Percentiles rank a stretch among this genome's conserved stretches.
Conservation (phyloP, 2,113 vertebrate species). For the Perca fluviatilis region DNA sequence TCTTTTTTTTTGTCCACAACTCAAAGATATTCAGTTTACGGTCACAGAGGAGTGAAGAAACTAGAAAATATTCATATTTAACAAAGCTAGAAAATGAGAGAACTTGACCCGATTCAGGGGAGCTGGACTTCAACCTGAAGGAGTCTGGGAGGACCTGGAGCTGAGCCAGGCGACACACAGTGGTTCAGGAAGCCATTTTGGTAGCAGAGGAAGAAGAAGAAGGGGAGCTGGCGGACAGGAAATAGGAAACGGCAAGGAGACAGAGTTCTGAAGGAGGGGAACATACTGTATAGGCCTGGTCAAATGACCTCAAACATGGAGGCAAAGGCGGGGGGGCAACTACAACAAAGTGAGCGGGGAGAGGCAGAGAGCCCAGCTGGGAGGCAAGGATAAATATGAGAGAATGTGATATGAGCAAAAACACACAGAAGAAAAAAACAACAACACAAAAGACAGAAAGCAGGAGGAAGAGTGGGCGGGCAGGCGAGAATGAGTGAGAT, state of each 20-base stretch:
- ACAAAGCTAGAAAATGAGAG: too few relatives aligned
- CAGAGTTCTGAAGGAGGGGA: slow-evolving; percentile 73
- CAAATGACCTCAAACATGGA: slow-evolving; percentile 37
- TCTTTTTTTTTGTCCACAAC: too few relatives aligned
- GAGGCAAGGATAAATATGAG: slow-evolving; percentile 17
- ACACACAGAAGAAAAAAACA: background rate
- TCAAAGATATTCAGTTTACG: too few relatives aligned
- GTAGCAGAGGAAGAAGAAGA: slow-evolving; percentile 78
- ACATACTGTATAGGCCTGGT: slow-evolving; percentile 2
- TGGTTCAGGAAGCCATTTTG: slow-evolving; percentile 36
- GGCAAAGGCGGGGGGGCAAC: background rate
- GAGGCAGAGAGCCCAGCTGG: slow-evolving; percentile 28
- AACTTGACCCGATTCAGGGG: background rate
- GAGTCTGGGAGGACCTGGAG: slow-evolving; percentile 42
- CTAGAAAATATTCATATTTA: too few relatives aligned
- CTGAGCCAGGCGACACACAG: slow-evolving; percentile 65
- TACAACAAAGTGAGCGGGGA: slow-evolving; percentile 38
- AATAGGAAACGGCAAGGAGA: slow-evolving; percentile 77
- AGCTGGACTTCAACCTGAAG: background rate
- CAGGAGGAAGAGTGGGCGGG: slow-evolving; percentile 13
- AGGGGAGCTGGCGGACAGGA: slow-evolving; percentile 73
- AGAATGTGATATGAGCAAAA: slow-evolving; percentile 41
- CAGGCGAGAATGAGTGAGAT: slow-evolving; percentile 31
- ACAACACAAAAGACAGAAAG: slow-evolving; percentile 17
- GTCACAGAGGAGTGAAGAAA: background rate